Base-by-base conservation (phyloP, 2,888 invertebrate species). In the Drosophila putrida region DNA sequence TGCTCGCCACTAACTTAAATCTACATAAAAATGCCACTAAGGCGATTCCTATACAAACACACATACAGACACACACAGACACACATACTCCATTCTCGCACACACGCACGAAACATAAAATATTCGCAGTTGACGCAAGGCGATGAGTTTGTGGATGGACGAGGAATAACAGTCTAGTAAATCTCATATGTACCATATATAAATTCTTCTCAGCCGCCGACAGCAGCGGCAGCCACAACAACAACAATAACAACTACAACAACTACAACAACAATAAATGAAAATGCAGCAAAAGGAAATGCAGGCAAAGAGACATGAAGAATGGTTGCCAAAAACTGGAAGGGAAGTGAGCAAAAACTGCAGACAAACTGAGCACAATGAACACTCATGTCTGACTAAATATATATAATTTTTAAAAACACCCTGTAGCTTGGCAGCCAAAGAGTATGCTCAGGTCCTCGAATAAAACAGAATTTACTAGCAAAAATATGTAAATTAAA, bases 1-100 rank as follows among this genome's bases (percentile, higher is more conserved):
- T 75, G 75, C 51, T 68, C 58, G 71, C 71, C 71, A 71, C 69
- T 74, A 89, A 71, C 80, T 79, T 76, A 71, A 86, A 85, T 83
- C 79, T 85, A 75, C 85, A 85, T 88, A 81, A 80, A 83, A 78
- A 69, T 70, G 62, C 11, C 53, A 60, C 58, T 38, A 25, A 60
- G 66, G 36, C 44, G 44, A 58, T 44, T 28, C 13, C 11, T 1
- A 47, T 13, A 8, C 49, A 49, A 49, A 47, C 47, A 33, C 41
- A 44, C 25, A 47, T 31, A 57, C 39, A 55, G 43, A 28, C 13
- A 6, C 28, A 31, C 8, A 31, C 3, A 31, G 1, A 31, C 8
- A 3, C 28, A 31, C 8, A 31, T 6, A 6, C 8, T 8, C 8
- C 8, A 31, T 6, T 8, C 8, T 8, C 8, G 46, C 36, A 43